A percentile compares a stretch with the other conserved stretches of the same genome.
Evolutionary conservation across 2,797 vertebrate species (phyloP).

Genomic region (Lagodon rhomboides): DNA sequence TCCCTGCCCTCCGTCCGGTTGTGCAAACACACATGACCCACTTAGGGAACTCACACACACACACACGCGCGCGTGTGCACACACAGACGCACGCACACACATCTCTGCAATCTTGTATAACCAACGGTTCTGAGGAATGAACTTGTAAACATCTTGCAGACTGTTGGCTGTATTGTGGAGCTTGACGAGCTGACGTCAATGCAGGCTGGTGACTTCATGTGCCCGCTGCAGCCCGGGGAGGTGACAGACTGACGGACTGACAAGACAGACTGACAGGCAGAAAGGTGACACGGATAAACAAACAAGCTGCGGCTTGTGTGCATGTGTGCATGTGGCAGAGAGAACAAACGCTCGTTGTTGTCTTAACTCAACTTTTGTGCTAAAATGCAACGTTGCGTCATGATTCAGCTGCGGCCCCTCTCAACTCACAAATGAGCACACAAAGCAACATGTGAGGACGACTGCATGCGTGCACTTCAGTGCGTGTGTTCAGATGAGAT

Average conservation of each 20-base stretch:
- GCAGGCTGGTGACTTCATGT: conserved; percentile 61
- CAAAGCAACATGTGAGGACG: conserved; percentile 4
- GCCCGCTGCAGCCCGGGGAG: conserved; percentile 49
- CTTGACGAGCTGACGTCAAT: conserved; percentile 65
- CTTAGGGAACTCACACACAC: conserved; percentile 46
- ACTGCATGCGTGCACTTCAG: not conserved
- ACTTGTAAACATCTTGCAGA: conserved; percentile 59
- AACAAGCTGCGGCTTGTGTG: conserved; percentile 21
- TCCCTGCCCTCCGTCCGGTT: conserved; percentile 54
- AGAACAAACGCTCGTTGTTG: not conserved
- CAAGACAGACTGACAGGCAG: conserved; percentile 9
- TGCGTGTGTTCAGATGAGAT: not conserved
- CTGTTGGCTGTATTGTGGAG: conserved; percentile 56
- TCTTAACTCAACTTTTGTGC: not conserved
- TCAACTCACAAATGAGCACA: not conserved
- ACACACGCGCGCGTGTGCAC: conserved; percentile 13
- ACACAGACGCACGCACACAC: conserved; percentile 16
- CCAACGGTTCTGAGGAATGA: conserved; percentile 56
- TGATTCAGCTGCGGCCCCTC: not conserved
- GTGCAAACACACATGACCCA: conserved; percentile 75
- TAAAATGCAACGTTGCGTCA: conserved; percentile 21
- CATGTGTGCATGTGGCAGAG: not conserved
- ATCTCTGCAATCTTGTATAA: conserved; percentile 59
- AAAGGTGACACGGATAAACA: conserved; percentile 54
- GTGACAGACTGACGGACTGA: conserved; percentile 32